These are phyloP conservation scores for Prionace glauca DNA, from an alignment of 2,797 vertebrate genomes.

Conservation along the genomic window DNA sequence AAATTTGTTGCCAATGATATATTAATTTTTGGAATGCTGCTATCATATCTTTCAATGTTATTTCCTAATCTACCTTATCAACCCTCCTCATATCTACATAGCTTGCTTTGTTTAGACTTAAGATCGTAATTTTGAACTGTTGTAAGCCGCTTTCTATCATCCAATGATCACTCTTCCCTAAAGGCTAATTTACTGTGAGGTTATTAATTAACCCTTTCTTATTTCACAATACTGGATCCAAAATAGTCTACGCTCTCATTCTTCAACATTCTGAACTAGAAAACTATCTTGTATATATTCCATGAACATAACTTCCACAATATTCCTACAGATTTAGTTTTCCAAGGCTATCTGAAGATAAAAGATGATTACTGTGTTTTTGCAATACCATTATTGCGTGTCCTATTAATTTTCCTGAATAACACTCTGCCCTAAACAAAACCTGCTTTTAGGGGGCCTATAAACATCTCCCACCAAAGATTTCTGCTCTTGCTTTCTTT, in stretches of 20 bases:
- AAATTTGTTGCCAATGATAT: no score
- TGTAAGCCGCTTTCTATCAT: not conserved
- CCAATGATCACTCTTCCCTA: not conserved
- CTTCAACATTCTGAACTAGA: not conserved
- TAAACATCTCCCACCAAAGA: not conserved
- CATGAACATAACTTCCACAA: no score
- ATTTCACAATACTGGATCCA: not conserved
- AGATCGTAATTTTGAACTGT: not conserved
- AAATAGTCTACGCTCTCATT: not conserved
- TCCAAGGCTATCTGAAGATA: not conserved
- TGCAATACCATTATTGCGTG: not conserved
- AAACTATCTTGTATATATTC: not conserved
- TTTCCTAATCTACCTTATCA: not conserved
- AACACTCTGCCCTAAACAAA: not conserved
- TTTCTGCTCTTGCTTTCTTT: not conserved
- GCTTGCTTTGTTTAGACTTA: no score
- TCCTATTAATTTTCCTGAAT: not conserved
- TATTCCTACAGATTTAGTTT: not conserved
- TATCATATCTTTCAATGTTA: not conserved
- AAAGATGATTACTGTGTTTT: not conserved
- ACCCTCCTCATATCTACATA: not conserved
- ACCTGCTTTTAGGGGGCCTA: not conserved
- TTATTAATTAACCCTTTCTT: not conserved
- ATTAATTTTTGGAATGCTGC: not conserved
- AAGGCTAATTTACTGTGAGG: not conserved